Evolutionary conservation across 2,797 vertebrate species (phyloP), one percentile per base, ranked within the genome.

Genomic region (Cryptoblepharus egeriae): DNA sequence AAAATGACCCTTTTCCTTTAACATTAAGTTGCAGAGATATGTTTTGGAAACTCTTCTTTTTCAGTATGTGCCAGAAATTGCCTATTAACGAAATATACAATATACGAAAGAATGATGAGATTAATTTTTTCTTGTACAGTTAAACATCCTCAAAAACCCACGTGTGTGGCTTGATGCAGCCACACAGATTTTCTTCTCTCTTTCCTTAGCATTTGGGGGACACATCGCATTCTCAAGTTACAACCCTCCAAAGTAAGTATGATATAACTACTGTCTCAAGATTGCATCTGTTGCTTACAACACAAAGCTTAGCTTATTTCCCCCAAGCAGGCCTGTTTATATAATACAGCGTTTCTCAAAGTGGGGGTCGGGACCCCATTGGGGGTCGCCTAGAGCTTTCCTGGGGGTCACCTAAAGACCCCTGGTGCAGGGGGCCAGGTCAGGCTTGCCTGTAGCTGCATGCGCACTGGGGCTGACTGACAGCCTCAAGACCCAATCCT

Each of bases 221-320:
- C 96, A 98, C 70, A 97, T 98, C n/a, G 96, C 98, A 0, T 98
- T 98, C 3, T 96, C 98, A n/a, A 99, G 98, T 91, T 99, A 98
- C 82, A 98, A 97, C 18, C 81, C 91, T 0, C 91, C 95, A 85
- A 96, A 92, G 98, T 98, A 93, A 93, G 94, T 52, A 77, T 11
- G 70, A 83, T 3, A 1, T 7, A 5, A 3, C 22, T 28, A 52
- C 75, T 73, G 1, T 35, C 30, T 16, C 18, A 32, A 7, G 16
- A n/a, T 22, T 79, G 3, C 71, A 70, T 5, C 28, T 88, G n/a
- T 24, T 71, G 32, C 2, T 37, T 24, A 15, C 61, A n/a, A 77
- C 5, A 5, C 30, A n/a, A 26, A 16, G 6, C 2, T 4, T 4
- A 32, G 39, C 20, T 71, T 39, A 39, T 10, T 39, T 58, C 16